These are phyloP conservation scores for Allygus modestus DNA, from an alignment of 2,888 invertebrate genomes.

Conservation along the genomic window DNA sequence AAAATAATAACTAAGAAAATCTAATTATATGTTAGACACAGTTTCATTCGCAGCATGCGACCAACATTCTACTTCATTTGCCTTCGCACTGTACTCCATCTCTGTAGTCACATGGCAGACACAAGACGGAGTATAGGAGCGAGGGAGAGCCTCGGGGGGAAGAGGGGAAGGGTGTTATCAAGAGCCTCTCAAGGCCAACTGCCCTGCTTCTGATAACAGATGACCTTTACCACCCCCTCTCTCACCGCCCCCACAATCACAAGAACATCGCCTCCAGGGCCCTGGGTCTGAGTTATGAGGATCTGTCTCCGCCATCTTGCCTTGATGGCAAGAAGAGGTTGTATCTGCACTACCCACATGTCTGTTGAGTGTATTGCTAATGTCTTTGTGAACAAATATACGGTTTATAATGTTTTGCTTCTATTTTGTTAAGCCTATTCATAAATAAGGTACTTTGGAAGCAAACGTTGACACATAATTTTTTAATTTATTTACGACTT, in stretches of 20 bases:
- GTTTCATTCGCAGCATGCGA: too few relatives aligned
- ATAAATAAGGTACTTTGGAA: too few relatives aligned
- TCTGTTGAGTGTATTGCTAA: too few relatives aligned
- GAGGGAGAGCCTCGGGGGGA: not conserved
- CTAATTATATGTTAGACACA: too few relatives aligned
- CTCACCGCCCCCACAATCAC: constrained; percentile 15
- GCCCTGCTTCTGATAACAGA: constrained; percentile 15
- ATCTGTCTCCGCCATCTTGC: constrained; percentile 11
- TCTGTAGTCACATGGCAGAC: not conserved
- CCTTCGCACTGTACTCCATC: not conserved
- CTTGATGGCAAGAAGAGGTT: not conserved
- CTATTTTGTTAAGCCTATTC: too few relatives aligned
- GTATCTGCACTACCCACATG: not conserved
- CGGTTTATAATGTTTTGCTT: too few relatives aligned
- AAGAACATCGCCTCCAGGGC: constrained; percentile 18
- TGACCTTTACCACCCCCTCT: constrained; percentile 3
- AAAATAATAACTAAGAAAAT: too few relatives aligned
- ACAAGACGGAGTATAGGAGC: not conserved
- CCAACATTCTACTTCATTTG: too few relatives aligned
- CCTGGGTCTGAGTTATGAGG: not conserved
- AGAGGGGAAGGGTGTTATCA: constrained; percentile 11
- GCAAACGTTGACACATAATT: too few relatives aligned
- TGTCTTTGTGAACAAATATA: too few relatives aligned
- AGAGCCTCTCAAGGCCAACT: constrained; percentile 24
- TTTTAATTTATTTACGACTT: too few relatives aligned